phyloP scores from a whole-genome alignment of 2,888 invertebrate species.

The Drepanosiphum platanoidis region DNA sequence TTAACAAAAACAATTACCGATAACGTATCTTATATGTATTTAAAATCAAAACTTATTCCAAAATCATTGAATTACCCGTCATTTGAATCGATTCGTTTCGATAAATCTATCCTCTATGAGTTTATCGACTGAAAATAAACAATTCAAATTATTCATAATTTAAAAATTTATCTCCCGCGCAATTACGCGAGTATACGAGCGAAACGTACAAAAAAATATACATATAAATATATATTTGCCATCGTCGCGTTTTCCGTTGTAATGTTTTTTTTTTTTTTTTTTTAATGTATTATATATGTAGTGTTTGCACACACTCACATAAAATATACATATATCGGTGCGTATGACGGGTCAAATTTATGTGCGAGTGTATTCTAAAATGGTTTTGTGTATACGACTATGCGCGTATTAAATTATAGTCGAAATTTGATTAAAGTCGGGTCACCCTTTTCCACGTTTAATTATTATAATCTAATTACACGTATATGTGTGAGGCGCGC shows the following conservation, averaged over 20 bases:
- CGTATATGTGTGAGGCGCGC: not conserved
- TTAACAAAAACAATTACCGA: no score
- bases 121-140: not conserved
- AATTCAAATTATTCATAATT: not conserved
- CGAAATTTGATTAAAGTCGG: constrained; percentile 33
- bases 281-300: no score
- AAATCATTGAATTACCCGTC: no score
- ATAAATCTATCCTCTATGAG: no score
- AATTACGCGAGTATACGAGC: not conserved
- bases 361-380: not conserved
- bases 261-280: not conserved
- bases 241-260: not conserved
- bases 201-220: not conserved
- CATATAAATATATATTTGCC: not conserved
- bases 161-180: not conserved
- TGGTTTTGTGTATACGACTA: not conserved
- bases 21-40: no score
- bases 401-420: not conserved
- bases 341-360: not conserved
- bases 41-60: no score
- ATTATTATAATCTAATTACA: constrained; percentile 21
- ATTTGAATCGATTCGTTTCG: no score
- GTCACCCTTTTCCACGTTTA: constrained; percentile 21
- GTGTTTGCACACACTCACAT: not conserved
- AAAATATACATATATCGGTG: not conserved